A percentile compares a stretch with the other conserved stretches of the same genome.
phyloP scores from a whole-genome alignment of 2,797 vertebrate genomes.

The Macroramphosus scolopax region DNA sequence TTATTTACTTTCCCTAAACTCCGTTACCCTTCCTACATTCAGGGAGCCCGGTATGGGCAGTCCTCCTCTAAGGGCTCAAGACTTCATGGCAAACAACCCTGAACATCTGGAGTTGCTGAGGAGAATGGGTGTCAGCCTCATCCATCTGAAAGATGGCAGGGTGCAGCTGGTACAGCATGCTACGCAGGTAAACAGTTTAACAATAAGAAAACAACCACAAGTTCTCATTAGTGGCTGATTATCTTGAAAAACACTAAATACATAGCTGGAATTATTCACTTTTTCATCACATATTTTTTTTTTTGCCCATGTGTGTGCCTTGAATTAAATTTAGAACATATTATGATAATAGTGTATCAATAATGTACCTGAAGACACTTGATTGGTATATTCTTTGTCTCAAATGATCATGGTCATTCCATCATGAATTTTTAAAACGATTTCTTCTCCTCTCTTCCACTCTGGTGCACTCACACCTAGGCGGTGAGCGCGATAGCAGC shows the following conservation, averaged over 20 bases:
- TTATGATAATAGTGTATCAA: not conserved
- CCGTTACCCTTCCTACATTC: not conserved
- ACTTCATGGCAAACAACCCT: slow-evolving; percentile 98
- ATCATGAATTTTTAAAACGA: not conserved
- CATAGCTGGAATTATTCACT: not conserved
- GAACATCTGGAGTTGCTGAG: slow-evolving; percentile 96
- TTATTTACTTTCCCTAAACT: not conserved
- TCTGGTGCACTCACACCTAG: slow-evolving; percentile 70
- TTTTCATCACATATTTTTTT: too few relatives aligned
- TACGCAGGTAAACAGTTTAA: slow-evolving; percentile 84
- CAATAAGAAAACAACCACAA: not conserved
- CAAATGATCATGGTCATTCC: not conserved
- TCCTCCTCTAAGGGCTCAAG: slow-evolving; percentile 91
- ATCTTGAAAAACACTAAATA: not conserved
- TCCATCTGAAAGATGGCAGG: slow-evolving; percentile 96
- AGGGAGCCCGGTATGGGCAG: slow-evolving; percentile 80
- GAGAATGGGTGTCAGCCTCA: slow-evolving; percentile 97
- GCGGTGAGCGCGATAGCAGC: slow-evolving; percentile 94
- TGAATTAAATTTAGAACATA: too few relatives aligned
- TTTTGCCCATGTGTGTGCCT: too few relatives aligned
- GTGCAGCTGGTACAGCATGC: slow-evolving; percentile 98
- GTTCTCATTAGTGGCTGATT: not conserved
- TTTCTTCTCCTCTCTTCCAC: slow-evolving; percentile 4
- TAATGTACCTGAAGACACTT: not conserved
- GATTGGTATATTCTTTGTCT: not conserved